phyloP scores from a whole-genome alignment of 2,797 vertebrate genomes.

The Phoebastria nigripes region DNA sequence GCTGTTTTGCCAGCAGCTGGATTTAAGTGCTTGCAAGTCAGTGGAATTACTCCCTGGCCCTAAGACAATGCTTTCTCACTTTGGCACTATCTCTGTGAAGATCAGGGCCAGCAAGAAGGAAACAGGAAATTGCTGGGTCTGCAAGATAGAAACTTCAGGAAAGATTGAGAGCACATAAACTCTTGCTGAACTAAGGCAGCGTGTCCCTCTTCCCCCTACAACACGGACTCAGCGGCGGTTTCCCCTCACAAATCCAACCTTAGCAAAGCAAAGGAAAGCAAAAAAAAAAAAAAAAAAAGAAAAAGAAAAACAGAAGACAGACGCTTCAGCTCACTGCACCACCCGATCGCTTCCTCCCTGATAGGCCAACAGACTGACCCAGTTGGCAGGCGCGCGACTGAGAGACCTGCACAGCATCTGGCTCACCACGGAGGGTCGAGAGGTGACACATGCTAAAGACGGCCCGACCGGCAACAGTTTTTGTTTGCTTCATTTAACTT shows the following conservation, averaged over 20 bases:
- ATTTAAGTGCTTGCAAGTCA: neutral
- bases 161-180: conserved; percentile 34
- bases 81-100: conserved; percentile 4
- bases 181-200: conserved; percentile 29
- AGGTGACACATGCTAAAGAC: conserved; percentile 10
- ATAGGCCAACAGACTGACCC: conserved; percentile 46
- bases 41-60: neutral
- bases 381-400: neutral
- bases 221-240: neutral
- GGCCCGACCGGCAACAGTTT: neutral
- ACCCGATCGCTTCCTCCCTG: neutral
- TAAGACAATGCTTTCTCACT: neutral
- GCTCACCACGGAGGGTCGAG: conserved; percentile 2
- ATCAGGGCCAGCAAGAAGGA: conserved; percentile 52
- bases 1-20: neutral
- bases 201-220: neutral
- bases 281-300: neutral
- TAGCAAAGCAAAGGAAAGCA: neutral
- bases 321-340: neutral
- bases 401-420: conserved; percentile 44
- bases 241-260: conserved; percentile 16
- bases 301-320: conserved; percentile 21
- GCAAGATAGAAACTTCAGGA: conserved; percentile 58
- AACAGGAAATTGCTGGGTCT: conserved; percentile 44
- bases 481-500: neutral